Percentiles rank a stretch among this genome's conserved stretches.
phyloP scores from a whole-genome alignment of 2,888 invertebrate species.

The Galerucella pusilla region DNA sequence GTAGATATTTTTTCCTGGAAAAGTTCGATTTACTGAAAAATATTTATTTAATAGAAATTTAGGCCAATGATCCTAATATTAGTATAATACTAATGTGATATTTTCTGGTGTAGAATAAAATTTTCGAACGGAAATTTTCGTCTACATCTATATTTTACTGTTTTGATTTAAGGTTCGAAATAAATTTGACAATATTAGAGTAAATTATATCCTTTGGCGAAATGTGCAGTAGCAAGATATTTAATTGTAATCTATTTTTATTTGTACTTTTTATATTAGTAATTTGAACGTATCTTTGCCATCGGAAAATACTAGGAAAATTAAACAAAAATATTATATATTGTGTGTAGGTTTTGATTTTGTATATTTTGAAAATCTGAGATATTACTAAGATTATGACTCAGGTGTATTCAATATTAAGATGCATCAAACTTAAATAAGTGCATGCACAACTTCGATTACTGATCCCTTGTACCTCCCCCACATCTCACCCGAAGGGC shows the following conservation, averaged over 20 bases:
- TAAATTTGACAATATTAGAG: conserved; percentile 43
- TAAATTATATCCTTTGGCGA: conserved; percentile 24
- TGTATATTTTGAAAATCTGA: not conserved
- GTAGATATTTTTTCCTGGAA: not conserved
- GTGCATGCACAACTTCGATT: too few species aligned
- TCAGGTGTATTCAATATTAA: too few species aligned
- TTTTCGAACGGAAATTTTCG: conserved; percentile 20
- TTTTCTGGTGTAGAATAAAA: conserved; percentile 31
- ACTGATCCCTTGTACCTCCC: too few species aligned
- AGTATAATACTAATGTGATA: conserved; percentile 38
- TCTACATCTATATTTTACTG: conserved; percentile 11
- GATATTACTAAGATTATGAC: not conserved
- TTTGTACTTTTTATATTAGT: not conserved
- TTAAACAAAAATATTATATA: too few species aligned
- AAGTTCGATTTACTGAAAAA: not conserved
- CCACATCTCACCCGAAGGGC: too few species aligned
- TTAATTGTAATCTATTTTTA: not conserved
- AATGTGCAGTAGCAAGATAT: too few species aligned
- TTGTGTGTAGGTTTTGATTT: too few species aligned
- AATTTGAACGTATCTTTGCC: not conserved
- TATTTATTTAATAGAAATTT: conserved; percentile 24
- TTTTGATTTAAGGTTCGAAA: conserved; percentile 34
- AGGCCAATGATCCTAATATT: conserved; percentile 31
- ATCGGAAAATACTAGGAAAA: not conserved
- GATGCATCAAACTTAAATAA: too few species aligned